phyloP scores from a whole-genome alignment of 2,797 vertebrate species.

The Paguma larvata region DNA sequence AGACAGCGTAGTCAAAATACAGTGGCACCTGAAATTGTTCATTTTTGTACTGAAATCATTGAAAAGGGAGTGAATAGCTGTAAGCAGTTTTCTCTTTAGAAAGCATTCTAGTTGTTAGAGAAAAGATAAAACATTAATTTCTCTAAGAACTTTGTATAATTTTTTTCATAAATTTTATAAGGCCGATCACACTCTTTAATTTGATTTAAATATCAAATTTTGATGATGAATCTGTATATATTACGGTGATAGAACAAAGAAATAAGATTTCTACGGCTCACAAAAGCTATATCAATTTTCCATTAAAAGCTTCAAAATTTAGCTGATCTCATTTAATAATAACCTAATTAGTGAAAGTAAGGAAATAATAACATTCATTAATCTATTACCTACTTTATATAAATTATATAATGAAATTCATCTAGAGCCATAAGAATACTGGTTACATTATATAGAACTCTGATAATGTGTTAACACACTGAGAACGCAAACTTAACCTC shows the following conservation, averaged over 20 bases:
- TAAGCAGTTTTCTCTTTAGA: slow-evolving; percentile 6
- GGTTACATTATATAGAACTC: slow-evolving; percentile 66
- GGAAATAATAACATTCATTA: slow-evolving; percentile 78
- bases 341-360: slow-evolving; percentile 75
- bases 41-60: neutral
- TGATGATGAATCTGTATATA: slow-evolving; percentile 18
- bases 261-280: slow-evolving; percentile 60
- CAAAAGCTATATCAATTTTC: slow-evolving; percentile 71
- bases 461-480: slow-evolving; percentile 72
- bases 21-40: neutral
- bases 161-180: slow-evolving; percentile 32
- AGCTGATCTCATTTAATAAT: slow-evolving; percentile 77
- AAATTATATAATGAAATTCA: slow-evolving; percentile 76
- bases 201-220: slow-evolving; percentile 67
- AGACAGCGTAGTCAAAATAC: neutral
- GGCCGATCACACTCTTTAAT: slow-evolving; percentile 36
- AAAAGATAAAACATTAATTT: slow-evolving; percentile 45
- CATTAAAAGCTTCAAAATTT: slow-evolving; percentile 73
- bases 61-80: neutral
- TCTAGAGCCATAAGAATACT: slow-evolving; percentile 49
- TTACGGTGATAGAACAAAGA: slow-evolving; percentile 59
- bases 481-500: slow-evolving; percentile 69
- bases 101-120: neutral
- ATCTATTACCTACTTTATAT: slow-evolving; percentile 77
- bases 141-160: slow-evolving; percentile 5